These are phyloP conservation scores for Clistopyga incitator DNA, from an alignment of 2,888 invertebrate genomes.

Conservation along the genomic window DNA sequence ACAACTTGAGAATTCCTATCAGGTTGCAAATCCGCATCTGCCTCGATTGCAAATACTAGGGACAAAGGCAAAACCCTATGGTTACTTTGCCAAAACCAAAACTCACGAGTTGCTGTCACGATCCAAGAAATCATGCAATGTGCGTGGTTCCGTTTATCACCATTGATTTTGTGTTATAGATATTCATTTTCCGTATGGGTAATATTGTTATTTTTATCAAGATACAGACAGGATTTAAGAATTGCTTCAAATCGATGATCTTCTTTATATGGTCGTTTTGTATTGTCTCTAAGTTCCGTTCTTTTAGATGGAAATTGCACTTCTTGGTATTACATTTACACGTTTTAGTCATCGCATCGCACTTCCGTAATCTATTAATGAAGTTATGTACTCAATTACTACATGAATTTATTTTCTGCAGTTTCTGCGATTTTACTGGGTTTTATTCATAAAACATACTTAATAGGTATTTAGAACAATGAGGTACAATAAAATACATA, in stretches of 20 bases:
- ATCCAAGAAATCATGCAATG: neutral
- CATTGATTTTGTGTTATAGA: neutral
- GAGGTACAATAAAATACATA: neutral
- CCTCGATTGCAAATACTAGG: constrained; percentile 81
- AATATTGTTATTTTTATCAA: neutral
- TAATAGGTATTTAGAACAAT: no score
- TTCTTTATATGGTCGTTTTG: no score
- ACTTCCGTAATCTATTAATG: no score
- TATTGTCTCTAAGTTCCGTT: neutral
- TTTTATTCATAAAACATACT: no score
- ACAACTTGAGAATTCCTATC: constrained; percentile 80
- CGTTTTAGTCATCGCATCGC: no score
- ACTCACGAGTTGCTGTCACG: constrained; percentile 74
- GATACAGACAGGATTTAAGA: neutral
- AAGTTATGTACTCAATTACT: no score
- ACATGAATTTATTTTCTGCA: no score
- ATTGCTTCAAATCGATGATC: neutral
- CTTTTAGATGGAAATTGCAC: neutral
- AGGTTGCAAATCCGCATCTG: constrained; percentile 76
- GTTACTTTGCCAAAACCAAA: constrained; percentile 81
- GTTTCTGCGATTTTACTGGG: no score
- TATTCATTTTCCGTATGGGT: neutral
- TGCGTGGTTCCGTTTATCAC: neutral
- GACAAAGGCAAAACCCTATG: constrained; percentile 75
- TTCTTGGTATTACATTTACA: no score